These are phyloP conservation scores for Andrena bucephala DNA, from an alignment of 2,888 invertebrate species.

Conservation along the genomic window DNA sequence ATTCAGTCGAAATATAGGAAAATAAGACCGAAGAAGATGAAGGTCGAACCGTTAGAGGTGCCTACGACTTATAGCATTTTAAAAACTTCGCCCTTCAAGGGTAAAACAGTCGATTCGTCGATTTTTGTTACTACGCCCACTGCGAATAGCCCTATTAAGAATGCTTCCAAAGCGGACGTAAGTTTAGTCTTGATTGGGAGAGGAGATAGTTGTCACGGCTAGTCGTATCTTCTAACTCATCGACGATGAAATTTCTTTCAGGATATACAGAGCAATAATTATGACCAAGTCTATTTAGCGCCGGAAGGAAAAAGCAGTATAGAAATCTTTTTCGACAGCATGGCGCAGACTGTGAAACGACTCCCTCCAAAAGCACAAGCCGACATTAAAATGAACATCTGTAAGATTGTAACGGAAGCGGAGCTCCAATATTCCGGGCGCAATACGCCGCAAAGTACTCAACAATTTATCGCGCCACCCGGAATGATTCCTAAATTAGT, in stretches of 20 bases:
- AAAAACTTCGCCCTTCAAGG: conserved; percentile 52
- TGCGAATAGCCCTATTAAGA: conserved; percentile 19
- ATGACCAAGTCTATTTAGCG: conserved; percentile 57
- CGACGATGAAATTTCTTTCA: conserved; percentile 1
- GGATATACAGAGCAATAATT: conserved; percentile 55
- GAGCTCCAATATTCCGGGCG: conserved; percentile 74
- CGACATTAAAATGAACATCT: conserved; percentile 82
- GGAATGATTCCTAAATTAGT: conserved; percentile 82
- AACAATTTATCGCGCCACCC: conserved; percentile 75
- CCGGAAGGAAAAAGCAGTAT: conserved; percentile 74
- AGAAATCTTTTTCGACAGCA: conserved; percentile 81
- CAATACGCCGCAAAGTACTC: conserved; percentile 66
- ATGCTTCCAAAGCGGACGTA: conserved; percentile 47
- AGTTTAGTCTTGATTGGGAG: neutral
- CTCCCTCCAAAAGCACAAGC: conserved; percentile 80
- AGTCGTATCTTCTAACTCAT: neutral
- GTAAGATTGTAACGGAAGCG: conserved; percentile 80
- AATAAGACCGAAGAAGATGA: conserved; percentile 73
- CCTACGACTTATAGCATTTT: conserved; percentile 44
- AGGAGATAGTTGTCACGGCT: neutral
- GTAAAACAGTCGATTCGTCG: conserved; percentile 41
- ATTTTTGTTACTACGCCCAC: conserved; percentile 35
- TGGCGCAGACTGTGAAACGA: conserved; percentile 80
- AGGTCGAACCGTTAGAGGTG: conserved; percentile 30
- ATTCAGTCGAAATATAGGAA: conserved; percentile 81